A percentile compares a stretch with the other conserved stretches of the same genome.
phyloP scores from a whole-genome alignment of 2,113 vertebrate species.

The Arenaria interpres region DNA sequence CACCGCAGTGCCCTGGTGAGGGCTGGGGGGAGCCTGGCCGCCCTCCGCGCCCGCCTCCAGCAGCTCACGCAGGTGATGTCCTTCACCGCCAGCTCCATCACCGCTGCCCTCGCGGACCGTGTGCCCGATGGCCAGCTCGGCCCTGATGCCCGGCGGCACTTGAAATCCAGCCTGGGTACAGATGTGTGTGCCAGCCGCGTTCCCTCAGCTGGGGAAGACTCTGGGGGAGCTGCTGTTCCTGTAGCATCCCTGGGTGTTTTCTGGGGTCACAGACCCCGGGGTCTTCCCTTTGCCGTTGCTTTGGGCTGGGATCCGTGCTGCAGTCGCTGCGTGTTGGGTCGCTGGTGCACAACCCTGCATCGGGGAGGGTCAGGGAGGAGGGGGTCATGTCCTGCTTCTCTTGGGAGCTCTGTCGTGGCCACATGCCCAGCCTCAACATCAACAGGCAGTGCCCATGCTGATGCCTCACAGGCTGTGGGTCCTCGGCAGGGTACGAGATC shows the following conservation, averaged over 20 bases:
- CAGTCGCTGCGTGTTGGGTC: neutral
- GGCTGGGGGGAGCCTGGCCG: slow-evolving; percentile 48
- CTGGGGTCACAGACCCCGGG: accelerated
- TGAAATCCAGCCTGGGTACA: slow-evolving; percentile 93
- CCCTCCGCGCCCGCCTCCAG: slow-evolving; percentile 72
- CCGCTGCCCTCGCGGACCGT: slow-evolving; percentile 83
- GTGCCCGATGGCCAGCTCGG: slow-evolving; percentile 78
- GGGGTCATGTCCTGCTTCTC: neutral
- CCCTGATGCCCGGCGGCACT: slow-evolving; percentile 84
- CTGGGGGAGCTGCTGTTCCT: accelerated
- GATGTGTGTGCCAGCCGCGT: accelerated
- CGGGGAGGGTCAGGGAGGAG: neutral
- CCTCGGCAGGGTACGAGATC: slow-evolving; percentile 88
- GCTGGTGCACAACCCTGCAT: accelerated
- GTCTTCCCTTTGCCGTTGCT: neutral
- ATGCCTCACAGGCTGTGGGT: neutral
- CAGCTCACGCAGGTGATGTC: slow-evolving; percentile 87
- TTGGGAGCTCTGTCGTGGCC: neutral
- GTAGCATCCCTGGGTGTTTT: neutral
- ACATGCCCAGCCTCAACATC: accelerated
- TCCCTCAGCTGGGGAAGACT: neutral
- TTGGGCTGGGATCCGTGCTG: neutral
- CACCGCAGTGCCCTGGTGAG: slow-evolving; percentile 82
- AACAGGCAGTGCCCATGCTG: accelerated
- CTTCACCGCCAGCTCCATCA: slow-evolving; percentile 83